Percentiles rank a stretch among this genome's conserved stretches.
Conservation (phyloP, 1,140 invertebrate species). For the Drosophila lacertosa region DNA sequence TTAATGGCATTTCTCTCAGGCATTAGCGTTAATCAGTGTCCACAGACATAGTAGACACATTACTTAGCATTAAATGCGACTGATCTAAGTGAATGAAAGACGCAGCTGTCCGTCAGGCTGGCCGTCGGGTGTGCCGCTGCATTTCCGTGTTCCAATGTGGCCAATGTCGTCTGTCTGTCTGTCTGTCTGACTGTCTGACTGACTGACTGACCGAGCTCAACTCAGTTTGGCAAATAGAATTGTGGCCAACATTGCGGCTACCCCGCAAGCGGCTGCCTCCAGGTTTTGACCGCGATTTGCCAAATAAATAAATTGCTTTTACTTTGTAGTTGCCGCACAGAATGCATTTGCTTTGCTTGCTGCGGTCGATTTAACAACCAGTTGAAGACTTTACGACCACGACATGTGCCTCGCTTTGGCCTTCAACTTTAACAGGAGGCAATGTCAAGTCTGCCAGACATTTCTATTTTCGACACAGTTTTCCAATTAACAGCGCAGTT, state of each 20-base stretch:
- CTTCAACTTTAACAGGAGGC: constrained; percentile 69
- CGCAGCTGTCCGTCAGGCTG: constrained; percentile 63
- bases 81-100: constrained; percentile 53
- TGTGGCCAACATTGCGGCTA: constrained; percentile 26
- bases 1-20: constrained; percentile 8
- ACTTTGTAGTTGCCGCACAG: constrained; percentile 49
- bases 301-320: constrained; percentile 69
- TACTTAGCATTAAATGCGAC: constrained; percentile 46
- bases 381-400: constrained; percentile 22
- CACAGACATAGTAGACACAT: constrained; percentile 46
- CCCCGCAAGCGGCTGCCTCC: constrained; percentile 18
- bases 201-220: background rate
- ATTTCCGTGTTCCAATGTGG: constrained; percentile 1
- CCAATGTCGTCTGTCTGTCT: constrained; percentile 1
- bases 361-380: background rate
- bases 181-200: constrained; percentile 7
- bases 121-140: constrained; percentile 7
- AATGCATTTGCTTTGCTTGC: constrained; percentile 65
- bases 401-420: constrained; percentile 24
- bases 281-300: constrained; percentile 50
- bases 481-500: constrained; percentile 68
- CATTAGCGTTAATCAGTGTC: constrained; percentile 36
- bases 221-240: constrained; percentile 21
- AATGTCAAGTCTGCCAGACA: constrained; percentile 65
- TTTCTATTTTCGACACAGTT: constrained; percentile 55